phyloP scores from a whole-genome alignment of 1,140 invertebrate species.

The Parapsyche elsis region DNA sequence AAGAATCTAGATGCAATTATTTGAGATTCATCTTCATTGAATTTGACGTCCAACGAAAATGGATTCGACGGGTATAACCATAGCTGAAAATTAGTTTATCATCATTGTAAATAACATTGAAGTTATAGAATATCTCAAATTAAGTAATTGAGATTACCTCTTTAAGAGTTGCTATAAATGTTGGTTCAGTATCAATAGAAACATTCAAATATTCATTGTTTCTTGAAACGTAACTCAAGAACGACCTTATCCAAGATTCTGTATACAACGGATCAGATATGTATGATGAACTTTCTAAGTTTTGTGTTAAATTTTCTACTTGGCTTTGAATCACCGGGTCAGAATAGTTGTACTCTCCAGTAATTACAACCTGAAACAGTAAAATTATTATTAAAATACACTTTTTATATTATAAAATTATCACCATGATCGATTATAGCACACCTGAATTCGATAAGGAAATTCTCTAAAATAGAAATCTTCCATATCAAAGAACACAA shows the following conservation, averaged over 20 bases:
- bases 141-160: constrained; percentile 69
- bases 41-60: constrained; percentile 86
- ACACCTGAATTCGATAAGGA: constrained; percentile 88
- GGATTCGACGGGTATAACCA: constrained; percentile 80
- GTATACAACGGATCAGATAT: constrained; percentile 84
- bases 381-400: constrained; percentile 7
- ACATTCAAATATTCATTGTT: constrained; percentile 70
- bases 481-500: constrained; percentile 89
- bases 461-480: constrained; percentile 91
- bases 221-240: constrained; percentile 79
- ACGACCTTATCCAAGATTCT: constrained; percentile 91
- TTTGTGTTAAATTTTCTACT: constrained; percentile 82
- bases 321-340: constrained; percentile 80
- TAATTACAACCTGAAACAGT: constrained; percentile 80
- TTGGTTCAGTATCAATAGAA: constrained; percentile 76
- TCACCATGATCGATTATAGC: background rate
- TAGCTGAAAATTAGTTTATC: constrained; percentile 64
- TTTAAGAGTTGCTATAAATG: constrained; percentile 81
- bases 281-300: constrained; percentile 84
- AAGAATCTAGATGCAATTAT: constrained; percentile 88
- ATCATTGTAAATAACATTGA: constrained; percentile 19
- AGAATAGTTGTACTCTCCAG: constrained; percentile 87
- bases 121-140: constrained; percentile 38
- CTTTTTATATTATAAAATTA: constrained; percentile 4
- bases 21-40: constrained; percentile 77